Percentiles rank a stretch among this genome's conserved stretches.
Conservation (phyloP, 1,140 invertebrate genomes). For the Drosophila parabipectinata region DNA sequence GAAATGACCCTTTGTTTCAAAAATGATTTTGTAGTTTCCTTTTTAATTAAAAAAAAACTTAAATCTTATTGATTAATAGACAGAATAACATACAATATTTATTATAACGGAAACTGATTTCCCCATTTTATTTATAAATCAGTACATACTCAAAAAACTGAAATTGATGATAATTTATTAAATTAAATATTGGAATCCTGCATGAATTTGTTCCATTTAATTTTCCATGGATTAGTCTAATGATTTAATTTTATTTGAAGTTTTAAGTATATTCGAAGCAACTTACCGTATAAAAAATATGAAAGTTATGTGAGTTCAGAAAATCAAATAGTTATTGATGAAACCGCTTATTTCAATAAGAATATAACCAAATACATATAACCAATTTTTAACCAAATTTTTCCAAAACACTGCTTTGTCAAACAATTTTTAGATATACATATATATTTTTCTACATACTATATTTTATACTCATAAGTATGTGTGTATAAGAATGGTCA, state of each 20-base stretch:
- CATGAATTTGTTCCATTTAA: not conserved
- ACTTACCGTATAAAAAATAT: not conserved
- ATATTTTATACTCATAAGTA: too few species aligned
- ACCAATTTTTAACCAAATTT: too few species aligned
- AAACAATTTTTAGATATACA: too few species aligned
- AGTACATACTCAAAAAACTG: not conserved
- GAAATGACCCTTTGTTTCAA: constrained; percentile 48
- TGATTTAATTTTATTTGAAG: not conserved
- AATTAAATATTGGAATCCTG: not conserved
- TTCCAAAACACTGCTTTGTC: too few species aligned
- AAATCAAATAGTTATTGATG: too few species aligned
- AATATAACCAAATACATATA: too few species aligned
- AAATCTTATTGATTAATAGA: not conserved
- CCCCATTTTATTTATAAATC: not conserved
- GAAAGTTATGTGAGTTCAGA: too few species aligned
- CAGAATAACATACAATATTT: not conserved
- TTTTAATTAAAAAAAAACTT: constrained; percentile 17
- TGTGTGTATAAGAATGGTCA: too few species aligned
- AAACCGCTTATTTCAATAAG: too few species aligned
- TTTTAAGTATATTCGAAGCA: too few species aligned
- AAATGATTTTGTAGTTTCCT: constrained; percentile 54
- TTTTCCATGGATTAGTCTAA: not conserved
- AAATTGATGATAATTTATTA: not conserved
- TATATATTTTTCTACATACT: too few species aligned
- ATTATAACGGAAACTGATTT: not conserved